Evolutionary conservation across 2,797 vertebrate genomes (phyloP).

Genomic region (Enteromius viviparus): DNA sequence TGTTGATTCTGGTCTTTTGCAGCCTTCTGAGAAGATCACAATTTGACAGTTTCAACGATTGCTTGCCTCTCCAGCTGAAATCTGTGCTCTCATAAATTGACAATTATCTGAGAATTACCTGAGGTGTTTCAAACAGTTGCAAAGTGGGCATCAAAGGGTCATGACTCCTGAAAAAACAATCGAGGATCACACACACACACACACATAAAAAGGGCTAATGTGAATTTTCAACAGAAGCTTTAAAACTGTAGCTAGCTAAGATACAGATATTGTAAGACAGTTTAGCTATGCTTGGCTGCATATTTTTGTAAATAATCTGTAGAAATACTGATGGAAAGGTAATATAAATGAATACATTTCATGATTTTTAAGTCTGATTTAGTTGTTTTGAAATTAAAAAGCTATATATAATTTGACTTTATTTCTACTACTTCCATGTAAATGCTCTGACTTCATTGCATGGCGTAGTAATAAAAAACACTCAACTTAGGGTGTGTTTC

Average conservation of each 20-base stretch:
- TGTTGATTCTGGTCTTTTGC: constrained; percentile 10
- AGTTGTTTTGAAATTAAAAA: neutral
- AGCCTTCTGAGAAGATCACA: neutral
- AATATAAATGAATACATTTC: too few species aligned
- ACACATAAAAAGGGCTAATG: neutral
- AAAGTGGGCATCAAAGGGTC: constrained; percentile 20
- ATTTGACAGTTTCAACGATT: constrained; percentile 11
- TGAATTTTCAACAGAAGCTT: neutral
- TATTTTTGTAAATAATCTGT: too few species aligned
- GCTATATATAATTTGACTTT: neutral
- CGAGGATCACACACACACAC: neutral
- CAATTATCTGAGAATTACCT: constrained; percentile 19
- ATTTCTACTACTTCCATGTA: too few species aligned
- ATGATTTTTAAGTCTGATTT: neutral
- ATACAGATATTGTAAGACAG: neutral
- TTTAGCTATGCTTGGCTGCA: neutral
- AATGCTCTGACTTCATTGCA: too few species aligned
- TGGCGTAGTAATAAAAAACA: too few species aligned
- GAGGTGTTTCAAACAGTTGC: constrained; percentile 2
- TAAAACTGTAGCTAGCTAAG: neutral
- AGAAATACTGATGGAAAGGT: too few species aligned
- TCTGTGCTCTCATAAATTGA: constrained; percentile 3
- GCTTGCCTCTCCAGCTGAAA: constrained; percentile 10
- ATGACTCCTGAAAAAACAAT: neutral
- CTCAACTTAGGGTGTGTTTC: too few species aligned